A percentile compares a stretch with the other conserved stretches of the same genome.
Conservation (phyloP, 2,113 vertebrate genomes). For the Eulacestoma nigropectus region DNA sequence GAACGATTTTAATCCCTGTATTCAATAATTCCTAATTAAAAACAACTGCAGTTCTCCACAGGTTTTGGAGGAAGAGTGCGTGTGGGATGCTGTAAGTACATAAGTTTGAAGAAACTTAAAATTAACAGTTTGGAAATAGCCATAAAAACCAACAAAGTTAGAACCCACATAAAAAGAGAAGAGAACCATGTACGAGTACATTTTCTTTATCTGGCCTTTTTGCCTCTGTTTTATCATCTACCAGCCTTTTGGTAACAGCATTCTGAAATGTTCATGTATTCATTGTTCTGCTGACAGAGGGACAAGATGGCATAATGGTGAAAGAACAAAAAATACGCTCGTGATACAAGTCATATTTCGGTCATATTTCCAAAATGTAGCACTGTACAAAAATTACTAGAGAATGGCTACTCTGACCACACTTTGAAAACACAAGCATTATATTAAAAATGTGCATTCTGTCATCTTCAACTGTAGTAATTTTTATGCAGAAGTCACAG, state of each 20-base stretch:
- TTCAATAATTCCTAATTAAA: neutral
- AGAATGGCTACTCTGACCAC: neutral
- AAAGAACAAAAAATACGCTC: neutral
- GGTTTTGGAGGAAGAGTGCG: neutral
- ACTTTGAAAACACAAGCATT: neutral
- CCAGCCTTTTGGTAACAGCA: neutral
- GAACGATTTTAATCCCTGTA: neutral
- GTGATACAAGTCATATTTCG: neutral
- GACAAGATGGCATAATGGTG: rapidly evolving
- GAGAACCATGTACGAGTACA: neutral
- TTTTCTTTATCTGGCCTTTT: neutral
- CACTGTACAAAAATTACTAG: neutral
- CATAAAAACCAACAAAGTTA: neutral
- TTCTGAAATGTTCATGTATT: neutral
- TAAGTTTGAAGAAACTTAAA: neutral
- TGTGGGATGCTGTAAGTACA: neutral
- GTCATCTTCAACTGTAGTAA: neutral
- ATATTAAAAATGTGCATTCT: neutral
- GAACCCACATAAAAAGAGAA: neutral
- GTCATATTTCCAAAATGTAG: neutral
- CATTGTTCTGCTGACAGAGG: neutral
- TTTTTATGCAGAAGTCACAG: neutral
- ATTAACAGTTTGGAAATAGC: neutral
- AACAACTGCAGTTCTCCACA: neutral
- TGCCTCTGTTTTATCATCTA: neutral